Conservation (phyloP, 1,140 invertebrate species). For the Meloidogyne floridensis region DNA sequence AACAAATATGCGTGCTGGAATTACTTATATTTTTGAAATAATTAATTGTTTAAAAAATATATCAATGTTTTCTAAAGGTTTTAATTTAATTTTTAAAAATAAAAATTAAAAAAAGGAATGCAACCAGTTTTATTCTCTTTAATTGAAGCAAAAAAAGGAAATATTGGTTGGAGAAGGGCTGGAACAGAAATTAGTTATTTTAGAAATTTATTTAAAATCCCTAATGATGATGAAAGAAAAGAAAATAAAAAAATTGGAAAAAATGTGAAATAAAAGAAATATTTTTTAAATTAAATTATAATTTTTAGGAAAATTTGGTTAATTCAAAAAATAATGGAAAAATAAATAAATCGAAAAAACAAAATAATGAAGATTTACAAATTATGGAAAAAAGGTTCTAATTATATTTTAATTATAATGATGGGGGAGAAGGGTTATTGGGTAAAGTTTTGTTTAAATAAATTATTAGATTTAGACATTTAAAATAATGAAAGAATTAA, state of each 20-base stretch:
- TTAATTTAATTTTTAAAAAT: background rate
- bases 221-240: conserved; percentile 17
- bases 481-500: no score
- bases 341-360: no score
- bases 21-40: conserved; percentile 83
- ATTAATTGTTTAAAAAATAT: conserved; percentile 86
- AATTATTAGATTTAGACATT: no score
- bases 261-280: background rate
- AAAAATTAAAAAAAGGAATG: conserved; percentile 73
- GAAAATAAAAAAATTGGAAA: background rate
- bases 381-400: no score
- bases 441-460: no score
- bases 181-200: conserved; percentile 83
- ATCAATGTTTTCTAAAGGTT: conserved; percentile 84
- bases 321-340: no score
- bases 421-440: no score
- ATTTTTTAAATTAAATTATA: background rate
- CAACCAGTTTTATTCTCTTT: conserved; percentile 86
- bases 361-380: no score
- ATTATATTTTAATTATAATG: no score
- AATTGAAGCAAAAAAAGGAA: conserved; percentile 71
- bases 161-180: conserved; percentile 75
- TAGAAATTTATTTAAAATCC: conserved; percentile 67
- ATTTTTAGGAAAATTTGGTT: background rate
- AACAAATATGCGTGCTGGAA: conserved; percentile 76